These are phyloP conservation scores for Ailurus styani DNA, from an alignment of 2,113 vertebrate genomes.

Conservation along the genomic window DNA sequence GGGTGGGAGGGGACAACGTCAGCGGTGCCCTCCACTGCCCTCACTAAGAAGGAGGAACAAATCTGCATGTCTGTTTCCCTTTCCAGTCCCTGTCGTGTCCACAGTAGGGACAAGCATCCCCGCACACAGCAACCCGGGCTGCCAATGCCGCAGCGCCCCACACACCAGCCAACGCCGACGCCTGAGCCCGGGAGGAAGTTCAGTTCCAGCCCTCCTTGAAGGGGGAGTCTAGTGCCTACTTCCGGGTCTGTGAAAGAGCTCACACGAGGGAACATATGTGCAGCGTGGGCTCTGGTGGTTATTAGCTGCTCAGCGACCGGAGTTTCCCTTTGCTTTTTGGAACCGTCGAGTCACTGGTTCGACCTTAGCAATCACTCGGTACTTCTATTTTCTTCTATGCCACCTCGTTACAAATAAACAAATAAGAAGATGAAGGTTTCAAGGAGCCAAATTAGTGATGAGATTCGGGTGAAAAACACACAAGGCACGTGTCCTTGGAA, in stretches of 20 bases:
- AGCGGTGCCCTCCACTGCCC: too few species aligned
- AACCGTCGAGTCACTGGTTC: fast-evolving
- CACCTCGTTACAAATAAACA: fast-evolving
- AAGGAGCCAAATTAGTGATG: too few species aligned
- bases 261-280: fast-evolving
- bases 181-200: fast-evolving
- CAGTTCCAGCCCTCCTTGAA: not conserved
- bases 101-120: fast-evolving
- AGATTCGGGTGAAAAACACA: not conserved
- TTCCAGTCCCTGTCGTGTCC: too few species aligned
- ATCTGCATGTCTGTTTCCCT: fast-evolving
- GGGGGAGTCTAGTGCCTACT: fast-evolving
- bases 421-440: fast-evolving
- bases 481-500: fast-evolving
- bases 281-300: fast-evolving
- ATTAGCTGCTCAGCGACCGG: fast-evolving
- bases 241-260: not conserved
- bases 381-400: fast-evolving
- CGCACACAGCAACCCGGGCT: not conserved
- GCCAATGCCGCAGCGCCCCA: fast-evolving
- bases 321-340: fast-evolving
- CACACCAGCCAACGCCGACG: fast-evolving
- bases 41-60: not conserved
- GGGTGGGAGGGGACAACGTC: too few species aligned
- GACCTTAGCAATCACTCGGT: fast-evolving